A percentile compares a stretch with the other conserved stretches of the same genome.
These are phyloP conservation scores for honey bee (Apis mellifera) DNA, from an alignment of 1,140 invertebrate genomes.

Conservation along the genomic window DNA sequence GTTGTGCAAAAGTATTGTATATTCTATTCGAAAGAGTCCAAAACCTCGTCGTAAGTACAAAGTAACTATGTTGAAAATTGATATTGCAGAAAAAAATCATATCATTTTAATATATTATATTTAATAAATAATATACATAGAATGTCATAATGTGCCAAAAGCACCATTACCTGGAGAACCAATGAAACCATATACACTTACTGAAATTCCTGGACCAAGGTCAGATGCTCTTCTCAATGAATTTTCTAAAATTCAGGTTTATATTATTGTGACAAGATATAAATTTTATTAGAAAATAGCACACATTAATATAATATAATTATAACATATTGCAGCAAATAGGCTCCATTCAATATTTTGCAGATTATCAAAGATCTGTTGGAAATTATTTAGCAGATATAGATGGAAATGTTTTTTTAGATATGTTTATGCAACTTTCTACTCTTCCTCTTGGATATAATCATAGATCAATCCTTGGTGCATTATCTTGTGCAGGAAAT, in stretches of 20 bases:
- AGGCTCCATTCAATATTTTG: constrained; percentile 41
- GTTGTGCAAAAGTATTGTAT: constrained; percentile 29
- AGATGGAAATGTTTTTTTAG: constrained; percentile 43
- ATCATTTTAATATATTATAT: background rate
- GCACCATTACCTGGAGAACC: constrained; percentile 46
- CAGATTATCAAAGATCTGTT: constrained; percentile 42
- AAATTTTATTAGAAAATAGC: background rate
- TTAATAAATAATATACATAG: background rate
- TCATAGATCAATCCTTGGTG: constrained; percentile 19
- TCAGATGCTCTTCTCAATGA: constrained; percentile 31
- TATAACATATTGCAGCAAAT: constrained; percentile 33
- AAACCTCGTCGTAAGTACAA: constrained; percentile 32
- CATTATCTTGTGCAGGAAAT: constrained; percentile 27
- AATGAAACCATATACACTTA: constrained; percentile 35
- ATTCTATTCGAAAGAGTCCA: constrained; percentile 12
- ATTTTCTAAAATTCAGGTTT: constrained; percentile 45
- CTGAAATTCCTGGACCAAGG: constrained; percentile 42
- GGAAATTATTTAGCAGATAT: constrained; percentile 47
- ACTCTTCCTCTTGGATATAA: constrained; percentile 35
- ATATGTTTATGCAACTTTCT: constrained; percentile 41
- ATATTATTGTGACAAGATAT: background rate
- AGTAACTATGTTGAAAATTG: constrained; percentile 15
- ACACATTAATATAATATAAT: background rate
- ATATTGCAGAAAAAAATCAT: background rate
- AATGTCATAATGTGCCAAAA: constrained; percentile 36